These are phyloP conservation scores for Drosophila percnosoma DNA, from an alignment of 2,888 invertebrate genomes.

Conservation along the genomic window DNA sequence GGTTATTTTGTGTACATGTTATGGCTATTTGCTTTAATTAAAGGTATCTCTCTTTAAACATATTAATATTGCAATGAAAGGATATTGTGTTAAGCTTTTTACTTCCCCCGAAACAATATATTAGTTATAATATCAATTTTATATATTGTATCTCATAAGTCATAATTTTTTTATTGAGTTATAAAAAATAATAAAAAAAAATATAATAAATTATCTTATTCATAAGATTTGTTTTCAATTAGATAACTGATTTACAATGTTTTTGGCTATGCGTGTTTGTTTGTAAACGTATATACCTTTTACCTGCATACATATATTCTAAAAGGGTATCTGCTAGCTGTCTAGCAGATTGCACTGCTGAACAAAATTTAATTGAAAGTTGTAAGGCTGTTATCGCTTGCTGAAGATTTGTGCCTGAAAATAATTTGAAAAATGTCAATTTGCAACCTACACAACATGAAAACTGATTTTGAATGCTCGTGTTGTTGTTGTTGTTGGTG, in stretches of 20 bases:
- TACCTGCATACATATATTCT: neutral
- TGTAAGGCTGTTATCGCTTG: slow-evolving; percentile 38
- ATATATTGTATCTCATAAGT: neutral
- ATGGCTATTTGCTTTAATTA: neutral
- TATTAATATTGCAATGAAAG: neutral
- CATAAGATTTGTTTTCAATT: neutral
- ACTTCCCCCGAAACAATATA: neutral
- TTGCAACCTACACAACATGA: slow-evolving; percentile 14
- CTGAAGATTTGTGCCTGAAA: neutral
- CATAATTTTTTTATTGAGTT: neutral
- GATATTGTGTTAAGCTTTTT: neutral
- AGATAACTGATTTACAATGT: neutral
- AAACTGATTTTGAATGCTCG: slow-evolving; percentile 18
- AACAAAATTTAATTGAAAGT: slow-evolving; percentile 55
- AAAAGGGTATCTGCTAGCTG: neutral
- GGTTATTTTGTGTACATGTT: neutral
- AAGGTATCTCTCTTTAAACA: neutral
- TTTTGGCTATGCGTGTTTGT: neutral
- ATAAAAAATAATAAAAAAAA: too few species aligned
- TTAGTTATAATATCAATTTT: neutral
- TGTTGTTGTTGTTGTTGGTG: slow-evolving; percentile 19
- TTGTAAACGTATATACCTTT: neutral
- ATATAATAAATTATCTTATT: too few species aligned
- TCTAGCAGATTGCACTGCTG: neutral
- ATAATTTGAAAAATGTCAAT: slow-evolving; percentile 10